Evolutionary conservation across 2,797 vertebrate species (phyloP).

Genomic region (Poliocrania exsul): DNA sequence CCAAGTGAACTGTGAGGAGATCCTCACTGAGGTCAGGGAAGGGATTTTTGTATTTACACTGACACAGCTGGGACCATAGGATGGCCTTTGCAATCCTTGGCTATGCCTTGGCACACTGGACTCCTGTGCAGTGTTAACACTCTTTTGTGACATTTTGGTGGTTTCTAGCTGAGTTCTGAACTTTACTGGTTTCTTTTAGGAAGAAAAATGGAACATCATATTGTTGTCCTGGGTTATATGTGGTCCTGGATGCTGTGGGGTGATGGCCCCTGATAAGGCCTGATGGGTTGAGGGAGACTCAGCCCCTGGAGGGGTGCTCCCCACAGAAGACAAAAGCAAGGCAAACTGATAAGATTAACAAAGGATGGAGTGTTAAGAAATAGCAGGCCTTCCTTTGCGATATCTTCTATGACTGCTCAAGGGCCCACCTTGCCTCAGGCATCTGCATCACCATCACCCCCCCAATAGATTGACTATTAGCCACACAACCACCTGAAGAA

Average conservation of each 20-base stretch:
- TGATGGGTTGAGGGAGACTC: too few species aligned
- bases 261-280: too few species aligned
- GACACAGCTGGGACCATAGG: neutral
- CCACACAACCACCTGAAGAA: too few species aligned
- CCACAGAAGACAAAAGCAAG: too few species aligned
- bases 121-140: slow-evolving; percentile 30
- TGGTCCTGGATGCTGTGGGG: neutral
- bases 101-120: neutral
- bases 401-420: too few species aligned
- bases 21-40: neutral
- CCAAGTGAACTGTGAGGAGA: neutral
- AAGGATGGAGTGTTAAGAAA: too few species aligned
- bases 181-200: slow-evolving; percentile 8
- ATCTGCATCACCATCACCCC: too few species aligned
- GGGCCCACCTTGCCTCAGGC: too few species aligned
- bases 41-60: neutral
- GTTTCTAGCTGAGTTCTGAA: slow-evolving; percentile 35
- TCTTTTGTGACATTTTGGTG: slow-evolving; percentile 45
- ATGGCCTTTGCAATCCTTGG: neutral
- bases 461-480: too few species aligned
- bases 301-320: too few species aligned
- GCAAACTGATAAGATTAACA: too few species aligned
- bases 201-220: neutral
- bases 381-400: too few species aligned
- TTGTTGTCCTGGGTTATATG: neutral